Conservation (phyloP, 2,797 vertebrate species). For the Loris lydekkerianus region DNA sequence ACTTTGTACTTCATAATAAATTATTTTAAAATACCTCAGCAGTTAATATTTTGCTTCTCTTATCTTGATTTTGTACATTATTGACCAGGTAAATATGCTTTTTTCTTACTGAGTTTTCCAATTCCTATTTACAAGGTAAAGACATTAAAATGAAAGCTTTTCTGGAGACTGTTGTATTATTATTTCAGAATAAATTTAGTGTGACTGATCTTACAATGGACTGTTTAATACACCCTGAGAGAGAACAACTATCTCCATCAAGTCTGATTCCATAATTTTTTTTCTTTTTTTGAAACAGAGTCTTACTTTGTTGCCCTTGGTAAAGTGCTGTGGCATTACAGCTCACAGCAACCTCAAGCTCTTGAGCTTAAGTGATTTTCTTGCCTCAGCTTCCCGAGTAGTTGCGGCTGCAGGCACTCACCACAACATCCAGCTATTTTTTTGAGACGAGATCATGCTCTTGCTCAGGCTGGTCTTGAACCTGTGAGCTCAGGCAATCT, state of each 20-base stretch:
- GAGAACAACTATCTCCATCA: neutral
- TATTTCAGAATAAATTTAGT: conserved; percentile 24
- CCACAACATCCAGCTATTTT: too few species aligned
- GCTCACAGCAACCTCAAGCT: too few species aligned
- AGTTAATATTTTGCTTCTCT: neutral
- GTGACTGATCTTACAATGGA: neutral
- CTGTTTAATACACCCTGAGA: neutral
- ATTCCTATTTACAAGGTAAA: neutral
- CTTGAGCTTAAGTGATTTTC: too few species aligned
- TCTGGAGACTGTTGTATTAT: neutral
- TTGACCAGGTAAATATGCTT: conserved; percentile 16
- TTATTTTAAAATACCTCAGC: neutral
- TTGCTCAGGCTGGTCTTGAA: too few species aligned
- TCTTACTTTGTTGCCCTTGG: too few species aligned
- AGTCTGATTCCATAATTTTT: neutral
- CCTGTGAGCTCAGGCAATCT: too few species aligned
- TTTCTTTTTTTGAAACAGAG: too few species aligned
- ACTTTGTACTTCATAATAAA: neutral
- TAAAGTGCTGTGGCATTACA: too few species aligned
- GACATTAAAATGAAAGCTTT: neutral
- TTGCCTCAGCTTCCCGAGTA: too few species aligned
- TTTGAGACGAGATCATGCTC: too few species aligned
- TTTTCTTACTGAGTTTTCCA: conserved; percentile 33
- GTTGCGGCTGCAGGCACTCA: too few species aligned
- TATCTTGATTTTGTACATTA: neutral